A percentile compares a stretch with the other conserved stretches of the same genome.
phyloP scores from a whole-genome alignment of 1,140 invertebrate species.

The Cherax destructor region DNA sequence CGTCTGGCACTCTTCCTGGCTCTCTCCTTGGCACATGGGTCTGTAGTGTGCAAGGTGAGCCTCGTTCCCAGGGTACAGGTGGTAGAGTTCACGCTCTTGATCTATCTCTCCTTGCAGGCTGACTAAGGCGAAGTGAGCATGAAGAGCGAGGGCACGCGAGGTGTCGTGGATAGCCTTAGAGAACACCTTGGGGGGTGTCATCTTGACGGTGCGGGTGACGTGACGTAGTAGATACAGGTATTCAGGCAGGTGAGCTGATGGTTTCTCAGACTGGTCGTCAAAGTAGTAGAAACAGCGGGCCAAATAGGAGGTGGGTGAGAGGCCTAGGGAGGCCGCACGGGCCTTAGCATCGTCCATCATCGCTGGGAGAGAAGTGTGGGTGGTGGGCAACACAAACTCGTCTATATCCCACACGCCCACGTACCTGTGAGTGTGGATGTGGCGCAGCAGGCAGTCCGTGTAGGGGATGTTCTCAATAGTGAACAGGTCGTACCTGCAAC shows the following conservation, averaged over 20 bases:
- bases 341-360: slow-evolving; percentile 44
- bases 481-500: slow-evolving; percentile 39
- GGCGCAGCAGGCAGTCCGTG: slow-evolving; percentile 59
- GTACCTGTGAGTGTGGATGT: slow-evolving; percentile 43
- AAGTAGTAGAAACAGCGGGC: slow-evolving; percentile 69
- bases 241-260: slow-evolving; percentile 3
- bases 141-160: slow-evolving; percentile 53
- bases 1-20: slow-evolving; percentile 55
- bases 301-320: slow-evolving; percentile 63
- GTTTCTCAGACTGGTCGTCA: slow-evolving; percentile 49
- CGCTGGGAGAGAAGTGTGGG: slow-evolving; percentile 17
- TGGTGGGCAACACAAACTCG: slow-evolving; percentile 41
- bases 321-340: slow-evolving; percentile 18
- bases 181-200: slow-evolving; percentile 43
- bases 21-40: slow-evolving; percentile 58
- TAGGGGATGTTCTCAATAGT: slow-evolving; percentile 57
- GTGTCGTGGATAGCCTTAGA: slow-evolving; percentile 70
- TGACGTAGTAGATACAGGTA: slow-evolving; percentile 58
- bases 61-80: slow-evolving; percentile 61
- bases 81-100: slow-evolving; percentile 50
- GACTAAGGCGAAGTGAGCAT: slow-evolving; percentile 69
- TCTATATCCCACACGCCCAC: slow-evolving; percentile 58
- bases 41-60: slow-evolving; percentile 67
- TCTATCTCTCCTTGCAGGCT: slow-evolving; percentile 42
- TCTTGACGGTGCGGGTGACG: slow-evolving; percentile 60